A percentile compares a stretch with the other conserved stretches of the same genome.
These are phyloP conservation scores for Cataglyphis rosenhaueri DNA, from an alignment of 2,888 invertebrate genomes.

Conservation along the genomic window DNA sequence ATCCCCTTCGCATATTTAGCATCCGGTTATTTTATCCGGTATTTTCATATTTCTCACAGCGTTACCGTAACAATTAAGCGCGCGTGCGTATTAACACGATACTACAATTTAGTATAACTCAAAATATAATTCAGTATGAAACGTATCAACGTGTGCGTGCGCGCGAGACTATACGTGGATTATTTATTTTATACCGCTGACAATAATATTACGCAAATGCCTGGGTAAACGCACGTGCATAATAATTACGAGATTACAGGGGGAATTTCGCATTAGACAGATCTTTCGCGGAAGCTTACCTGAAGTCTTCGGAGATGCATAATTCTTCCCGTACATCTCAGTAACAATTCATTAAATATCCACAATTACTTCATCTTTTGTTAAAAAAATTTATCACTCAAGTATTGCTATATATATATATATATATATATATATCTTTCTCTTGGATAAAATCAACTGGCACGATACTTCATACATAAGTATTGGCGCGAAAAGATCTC, in stretches of 20 bases:
- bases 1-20: neutral
- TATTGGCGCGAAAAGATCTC: constrained; percentile 23
- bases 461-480: constrained; percentile 13
- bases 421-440: neutral
- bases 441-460: neutral
- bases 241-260: constrained; percentile 26
- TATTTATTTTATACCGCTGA: constrained; percentile 20
- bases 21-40: neutral
- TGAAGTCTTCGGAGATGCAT: neutral
- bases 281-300: constrained; percentile 12
- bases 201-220: neutral
- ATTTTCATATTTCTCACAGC: neutral
- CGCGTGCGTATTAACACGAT: neutral
- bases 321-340: neutral
- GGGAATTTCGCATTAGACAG: constrained; percentile 12
- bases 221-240: neutral
- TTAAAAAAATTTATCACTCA: neutral
- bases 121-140: neutral
- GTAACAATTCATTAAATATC: constrained; percentile 5
- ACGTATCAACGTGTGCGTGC: neutral
- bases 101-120: neutral
- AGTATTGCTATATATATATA: neutral
- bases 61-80: neutral
- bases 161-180: neutral
- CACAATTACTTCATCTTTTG: neutral